Evolutionary conservation across 2,797 vertebrate genomes (phyloP), one percentile per base, ranked within the genome.

Genomic region (Cetoscarus ocellatus): DNA sequence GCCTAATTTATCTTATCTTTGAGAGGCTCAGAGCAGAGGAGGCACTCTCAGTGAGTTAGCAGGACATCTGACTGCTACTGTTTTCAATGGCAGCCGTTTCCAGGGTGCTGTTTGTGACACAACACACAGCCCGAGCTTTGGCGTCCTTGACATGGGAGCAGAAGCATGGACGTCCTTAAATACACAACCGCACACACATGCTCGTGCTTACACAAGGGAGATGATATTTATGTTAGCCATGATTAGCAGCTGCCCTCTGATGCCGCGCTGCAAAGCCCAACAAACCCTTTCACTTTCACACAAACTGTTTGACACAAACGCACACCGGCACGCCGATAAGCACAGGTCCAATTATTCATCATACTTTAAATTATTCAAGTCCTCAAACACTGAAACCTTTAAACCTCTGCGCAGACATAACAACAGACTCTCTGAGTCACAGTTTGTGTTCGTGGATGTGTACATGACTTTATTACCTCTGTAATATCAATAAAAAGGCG

Each of bases 91-190:
- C 64, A 42, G 57, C 72, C 1, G 86, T 88, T 80, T 63, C 89
- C 67, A 81, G 5, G 85, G 77, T 55, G 36, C 34, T 83, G 84
- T 91, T 90, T 80, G 63, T 43, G 59, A 70, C 67, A 85, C 85
- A 91, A 88, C 82, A 82, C 9, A 49, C 61, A 83, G 49, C 40
- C n/a, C 71, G 69, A 50, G 67, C 47, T 68, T 49, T 42, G 42
- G 66, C 58, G 83, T 74, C 80, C 85, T 77, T 77, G 48, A 72
- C 42, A 15, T 49, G 5, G 61, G 59, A 68, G 71, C 62, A 64
- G 67, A 80, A 53, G 40, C 58, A 10, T 1, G 17, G 52, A 58
- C 57, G 6, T 17, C 7, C 47, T 35, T 51, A 60, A 67, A 75
- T 72, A 81, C 68, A 49, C 50, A 63, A 45, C 53, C 49, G 13